phyloP scores from a whole-genome alignment of 2,888 invertebrate species.

The Cancer borealis region DNA sequence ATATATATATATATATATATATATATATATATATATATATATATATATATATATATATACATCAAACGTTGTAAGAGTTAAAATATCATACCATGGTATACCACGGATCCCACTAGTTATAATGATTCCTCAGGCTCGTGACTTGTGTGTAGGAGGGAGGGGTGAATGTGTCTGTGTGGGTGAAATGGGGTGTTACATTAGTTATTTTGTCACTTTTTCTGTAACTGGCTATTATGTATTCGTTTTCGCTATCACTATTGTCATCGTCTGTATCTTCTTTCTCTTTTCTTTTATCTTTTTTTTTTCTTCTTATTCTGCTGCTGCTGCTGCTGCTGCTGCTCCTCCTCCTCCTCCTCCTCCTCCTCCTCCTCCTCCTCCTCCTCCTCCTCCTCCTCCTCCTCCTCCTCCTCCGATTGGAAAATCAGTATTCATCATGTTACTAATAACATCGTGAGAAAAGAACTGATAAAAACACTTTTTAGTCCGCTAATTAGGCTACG shows the following conservation, averaged over 20 bases:
- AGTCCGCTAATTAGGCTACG: neutral
- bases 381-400: neutral
- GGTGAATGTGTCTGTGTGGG: no score
- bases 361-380: neutral
- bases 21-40: no score
- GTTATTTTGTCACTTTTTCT: neutral
- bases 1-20: no score
- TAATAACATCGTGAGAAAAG: neutral
- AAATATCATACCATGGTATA: no score
- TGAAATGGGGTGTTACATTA: no score
- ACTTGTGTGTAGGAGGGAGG: no score
- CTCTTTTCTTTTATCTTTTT: neutral
- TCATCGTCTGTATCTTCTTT: neutral
- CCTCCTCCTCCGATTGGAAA: neutral
- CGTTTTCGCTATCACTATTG: neutral
- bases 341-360: neutral
- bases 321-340: neutral
- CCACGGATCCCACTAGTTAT: no score
- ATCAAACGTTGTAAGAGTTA: no score
- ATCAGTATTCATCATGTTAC: neutral
- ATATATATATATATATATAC: no score
- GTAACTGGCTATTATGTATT: neutral
- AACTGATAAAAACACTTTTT: conserved; percentile 10
- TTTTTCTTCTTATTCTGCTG: neutral
- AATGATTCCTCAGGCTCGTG: no score